A percentile compares a stretch with the other conserved stretches of the same genome.
phyloP scores from a whole-genome alignment of 2,888 invertebrate species.

The Ischnura elegans region DNA sequence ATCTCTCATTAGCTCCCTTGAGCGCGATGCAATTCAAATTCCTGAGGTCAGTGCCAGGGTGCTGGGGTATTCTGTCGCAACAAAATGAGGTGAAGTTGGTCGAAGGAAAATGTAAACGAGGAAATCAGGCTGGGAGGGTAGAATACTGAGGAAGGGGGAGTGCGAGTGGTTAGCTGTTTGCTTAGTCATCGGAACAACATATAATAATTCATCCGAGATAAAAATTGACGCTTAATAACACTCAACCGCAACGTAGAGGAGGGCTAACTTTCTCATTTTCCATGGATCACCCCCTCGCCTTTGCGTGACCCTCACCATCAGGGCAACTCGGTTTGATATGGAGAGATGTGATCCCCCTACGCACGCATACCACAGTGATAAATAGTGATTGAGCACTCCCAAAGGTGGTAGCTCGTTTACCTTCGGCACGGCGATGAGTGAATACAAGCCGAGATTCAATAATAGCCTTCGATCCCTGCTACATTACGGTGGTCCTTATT shows the following conservation, averaged over 20 bases:
- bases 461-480: no score
- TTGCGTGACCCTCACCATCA: background rate
- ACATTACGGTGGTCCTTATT: no score
- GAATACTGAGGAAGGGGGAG: background rate
- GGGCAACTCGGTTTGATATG: background rate
- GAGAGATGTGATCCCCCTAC: background rate
- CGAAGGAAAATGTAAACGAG: background rate
- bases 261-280: background rate
- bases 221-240: background rate
- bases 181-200: background rate
- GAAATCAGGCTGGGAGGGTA: background rate
- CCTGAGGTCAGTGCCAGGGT: background rate
- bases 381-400: background rate
- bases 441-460: no score
- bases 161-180: background rate
- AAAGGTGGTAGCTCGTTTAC: background rate
- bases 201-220: background rate
- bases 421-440: background rate
- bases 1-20: background rate
- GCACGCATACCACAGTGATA: background rate
- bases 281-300: background rate
- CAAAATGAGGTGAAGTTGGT: background rate
- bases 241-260: background rate
- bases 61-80: background rate
- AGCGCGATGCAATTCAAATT: background rate